Evolutionary conservation across 2,113 vertebrate species (phyloP).

Genomic region (Nannobrachium achirus): DNA sequence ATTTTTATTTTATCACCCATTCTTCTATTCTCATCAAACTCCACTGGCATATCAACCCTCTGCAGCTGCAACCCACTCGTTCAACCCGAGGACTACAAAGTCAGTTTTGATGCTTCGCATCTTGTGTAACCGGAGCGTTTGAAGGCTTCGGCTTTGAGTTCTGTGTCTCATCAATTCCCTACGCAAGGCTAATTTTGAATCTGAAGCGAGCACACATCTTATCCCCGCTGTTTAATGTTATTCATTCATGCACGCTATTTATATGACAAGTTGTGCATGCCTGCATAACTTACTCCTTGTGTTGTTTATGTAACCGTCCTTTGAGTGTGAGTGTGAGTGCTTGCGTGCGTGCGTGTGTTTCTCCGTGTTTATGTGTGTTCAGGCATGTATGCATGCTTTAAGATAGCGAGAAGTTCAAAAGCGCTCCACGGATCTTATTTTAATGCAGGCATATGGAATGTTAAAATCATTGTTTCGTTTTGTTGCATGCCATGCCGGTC

Average conservation of each 20-base stretch:
- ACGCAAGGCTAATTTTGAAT: conserved; percentile 70
- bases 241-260: conserved; percentile 67
- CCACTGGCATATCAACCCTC: conserved; percentile 48
- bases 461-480: conserved; percentile 21
- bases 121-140: conserved; percentile 73
- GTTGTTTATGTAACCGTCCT: conserved; percentile 60
- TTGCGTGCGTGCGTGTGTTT: conserved; percentile 4
- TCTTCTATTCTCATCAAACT: conserved; percentile 40
- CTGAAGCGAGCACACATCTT: conserved; percentile 54
- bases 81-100: conserved; percentile 67
- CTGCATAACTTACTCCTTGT: conserved; percentile 33
- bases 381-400: conserved; percentile 3
- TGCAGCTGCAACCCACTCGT: conserved; percentile 63
- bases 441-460: not conserved
- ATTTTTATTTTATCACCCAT: conserved; percentile 47
- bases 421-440: conserved; percentile 4
- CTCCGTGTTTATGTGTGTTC: not conserved
- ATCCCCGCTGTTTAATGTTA: conserved; percentile 66
- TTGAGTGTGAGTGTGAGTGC: not conserved
- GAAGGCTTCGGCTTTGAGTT: conserved; percentile 73
- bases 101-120: conserved; percentile 67
- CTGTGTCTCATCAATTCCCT: conserved; percentile 75
- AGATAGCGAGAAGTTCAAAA: not conserved
- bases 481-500: not conserved
- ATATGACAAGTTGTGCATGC: conserved; percentile 41